These are phyloP conservation scores for Todus mexicanus DNA, from an alignment of 2,797 vertebrate species.

Conservation along the genomic window DNA sequence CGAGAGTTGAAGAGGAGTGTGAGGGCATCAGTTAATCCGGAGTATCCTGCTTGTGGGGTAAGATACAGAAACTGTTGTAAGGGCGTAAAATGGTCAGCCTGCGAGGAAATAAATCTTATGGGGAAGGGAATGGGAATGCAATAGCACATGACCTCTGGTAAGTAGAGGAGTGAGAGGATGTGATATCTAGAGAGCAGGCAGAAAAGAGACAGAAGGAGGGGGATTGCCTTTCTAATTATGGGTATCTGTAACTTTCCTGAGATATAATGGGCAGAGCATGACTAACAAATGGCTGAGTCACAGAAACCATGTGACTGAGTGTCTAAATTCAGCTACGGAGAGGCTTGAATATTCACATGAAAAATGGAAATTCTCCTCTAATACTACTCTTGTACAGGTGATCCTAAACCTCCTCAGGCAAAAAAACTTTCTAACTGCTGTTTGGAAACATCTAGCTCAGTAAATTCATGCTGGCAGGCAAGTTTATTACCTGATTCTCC, in stretches of 20 bases:
- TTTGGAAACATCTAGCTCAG: background rate
- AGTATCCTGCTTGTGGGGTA: fast-evolving
- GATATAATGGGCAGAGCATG: constrained; percentile 44
- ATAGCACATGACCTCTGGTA: background rate
- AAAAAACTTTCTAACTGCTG: background rate
- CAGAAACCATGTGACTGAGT: constrained; percentile 11
- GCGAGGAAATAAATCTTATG: background rate
- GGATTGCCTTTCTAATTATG: constrained; percentile 58
- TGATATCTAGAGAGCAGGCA: background rate
- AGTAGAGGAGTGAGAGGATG: background rate
- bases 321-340: constrained; percentile 38
- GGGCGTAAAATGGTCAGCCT: background rate
- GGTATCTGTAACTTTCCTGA: constrained; percentile 46
- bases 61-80: background rate
- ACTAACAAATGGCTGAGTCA: constrained; percentile 61
- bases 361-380: constrained; percentile 1
- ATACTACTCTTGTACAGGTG: constrained; percentile 5
- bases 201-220: background rate
- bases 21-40: background rate
- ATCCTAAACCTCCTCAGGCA: background rate
- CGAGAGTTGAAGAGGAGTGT: background rate
- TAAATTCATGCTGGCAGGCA: background rate
- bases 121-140: background rate
- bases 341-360: background rate
- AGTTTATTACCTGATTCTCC: background rate